Conservation (phyloP, 2,113 vertebrate genomes). For the Chionis minor region DNA sequence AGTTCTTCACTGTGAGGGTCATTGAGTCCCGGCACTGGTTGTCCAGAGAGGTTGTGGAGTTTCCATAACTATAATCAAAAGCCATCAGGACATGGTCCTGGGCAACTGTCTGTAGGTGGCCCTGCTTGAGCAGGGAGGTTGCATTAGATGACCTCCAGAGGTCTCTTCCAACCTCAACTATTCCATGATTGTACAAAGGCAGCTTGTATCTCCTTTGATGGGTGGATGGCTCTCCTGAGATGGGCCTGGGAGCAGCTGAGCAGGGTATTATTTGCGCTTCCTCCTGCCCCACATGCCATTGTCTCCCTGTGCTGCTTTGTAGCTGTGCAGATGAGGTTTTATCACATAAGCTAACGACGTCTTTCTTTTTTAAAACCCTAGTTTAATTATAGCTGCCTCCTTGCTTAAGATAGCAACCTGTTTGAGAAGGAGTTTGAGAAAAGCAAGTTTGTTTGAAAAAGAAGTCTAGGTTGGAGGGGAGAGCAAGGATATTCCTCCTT, state of each 20-base stretch:
- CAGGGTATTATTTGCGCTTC: background rate
- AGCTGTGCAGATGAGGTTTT: background rate
- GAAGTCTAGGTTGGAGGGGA: background rate
- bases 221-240: background rate
- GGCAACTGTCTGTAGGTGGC: background rate
- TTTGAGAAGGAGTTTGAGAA: background rate
- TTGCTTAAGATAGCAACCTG: background rate
- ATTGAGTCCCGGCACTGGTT: background rate
- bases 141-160: background rate
- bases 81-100: background rate
- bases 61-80: background rate
- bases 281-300: background rate
- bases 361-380: background rate
- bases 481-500: background rate
- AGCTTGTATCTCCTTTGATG: background rate
- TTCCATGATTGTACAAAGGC: background rate
- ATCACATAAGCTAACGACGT: background rate
- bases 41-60: fast-evolving
- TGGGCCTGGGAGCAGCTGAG: background rate
- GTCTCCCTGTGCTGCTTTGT: background rate
- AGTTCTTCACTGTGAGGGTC: background rate
- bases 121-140: background rate
- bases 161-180: background rate
- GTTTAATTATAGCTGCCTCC: background rate
- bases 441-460: background rate